Evolutionary conservation across 2,888 invertebrate genomes (phyloP).

Genomic region (Pristionchus maxplancki): DNA sequence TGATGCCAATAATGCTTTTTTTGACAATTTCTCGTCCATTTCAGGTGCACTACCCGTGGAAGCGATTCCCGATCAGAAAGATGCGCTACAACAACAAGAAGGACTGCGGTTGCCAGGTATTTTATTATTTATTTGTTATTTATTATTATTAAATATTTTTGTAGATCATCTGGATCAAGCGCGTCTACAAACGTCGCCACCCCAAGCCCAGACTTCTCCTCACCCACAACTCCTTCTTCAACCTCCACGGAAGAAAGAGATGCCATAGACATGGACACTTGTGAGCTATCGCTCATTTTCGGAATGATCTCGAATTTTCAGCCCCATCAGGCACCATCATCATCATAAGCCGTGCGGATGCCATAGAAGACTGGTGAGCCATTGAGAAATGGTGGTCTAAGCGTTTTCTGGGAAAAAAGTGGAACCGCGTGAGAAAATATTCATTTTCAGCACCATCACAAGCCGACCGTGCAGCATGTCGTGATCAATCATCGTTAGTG

Average conservation of each 20-base stretch:
- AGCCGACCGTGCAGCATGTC: slow-evolving; percentile 30
- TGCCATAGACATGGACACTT: not conserved
- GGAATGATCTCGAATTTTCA: not conserved
- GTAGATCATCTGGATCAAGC: slow-evolving; percentile 44
- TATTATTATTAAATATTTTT: not conserved
- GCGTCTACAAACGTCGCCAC: slow-evolving; percentile 35
- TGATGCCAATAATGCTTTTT: no score
- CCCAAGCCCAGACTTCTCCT: slow-evolving; percentile 33
- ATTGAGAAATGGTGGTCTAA: no score
- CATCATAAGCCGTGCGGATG: not conserved
- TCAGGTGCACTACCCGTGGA: slow-evolving; percentile 40
- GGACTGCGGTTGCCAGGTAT: slow-evolving; percentile 47
- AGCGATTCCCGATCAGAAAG: slow-evolving; percentile 37
- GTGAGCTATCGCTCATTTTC: no score
- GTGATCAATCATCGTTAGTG: slow-evolving; percentile 16
- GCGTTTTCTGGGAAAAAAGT: no score
- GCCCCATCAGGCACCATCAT: slow-evolving; percentile 5
- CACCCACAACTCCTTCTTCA: slow-evolving; percentile 16
- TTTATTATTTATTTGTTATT: not conserved
- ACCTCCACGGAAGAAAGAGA: slow-evolving; percentile 19
- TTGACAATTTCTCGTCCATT: no score
- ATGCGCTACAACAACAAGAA: slow-evolving; percentile 12
- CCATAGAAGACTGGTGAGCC: not conserved
- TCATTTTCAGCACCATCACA: slow-evolving; percentile 26
- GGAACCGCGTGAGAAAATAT: no score